Evolutionary conservation across 1,140 invertebrate species (phyloP).

Genomic region (Drosophila hydei): DNA sequence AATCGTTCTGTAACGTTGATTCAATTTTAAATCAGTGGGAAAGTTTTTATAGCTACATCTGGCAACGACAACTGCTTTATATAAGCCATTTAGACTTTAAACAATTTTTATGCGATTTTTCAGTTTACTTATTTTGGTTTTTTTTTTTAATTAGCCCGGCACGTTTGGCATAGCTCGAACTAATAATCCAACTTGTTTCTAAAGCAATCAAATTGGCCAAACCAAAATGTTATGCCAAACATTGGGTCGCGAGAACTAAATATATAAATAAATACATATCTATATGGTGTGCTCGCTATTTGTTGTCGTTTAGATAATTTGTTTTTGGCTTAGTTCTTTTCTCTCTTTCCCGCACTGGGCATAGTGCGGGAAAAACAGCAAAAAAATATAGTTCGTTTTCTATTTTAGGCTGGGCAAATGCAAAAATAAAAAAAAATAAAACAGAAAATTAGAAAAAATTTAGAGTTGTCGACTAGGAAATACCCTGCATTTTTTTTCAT

Average conservation of each 20-base stretch:
- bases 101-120: neutral
- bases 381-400: slow-evolving; percentile 41
- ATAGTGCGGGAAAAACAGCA: slow-evolving; percentile 58
- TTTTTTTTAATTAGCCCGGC: slow-evolving; percentile 45
- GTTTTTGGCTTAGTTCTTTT: neutral
- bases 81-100: neutral
- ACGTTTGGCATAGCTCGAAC: slow-evolving; percentile 20
- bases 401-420: slow-evolving; percentile 55
- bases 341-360: slow-evolving; percentile 14
- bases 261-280: slow-evolving; percentile 60
- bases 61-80: neutral
- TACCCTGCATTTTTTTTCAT: neutral
- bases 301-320: slow-evolving; percentile 32
- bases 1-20: neutral
- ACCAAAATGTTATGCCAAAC: slow-evolving; percentile 20
- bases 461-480: neutral
- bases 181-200: slow-evolving; percentile 44
- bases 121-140: slow-evolving; percentile 7
- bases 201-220: slow-evolving; percentile 37
- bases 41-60: slow-evolving; percentile 3
- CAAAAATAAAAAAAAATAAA: slow-evolving; percentile 44
- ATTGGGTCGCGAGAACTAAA: slow-evolving; percentile 48
- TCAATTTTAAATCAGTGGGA: neutral
- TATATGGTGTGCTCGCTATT: slow-evolving; percentile 30
- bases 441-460: neutral